Percentiles rank a stretch among this genome's conserved stretches.
Conservation (phyloP, 2,888 invertebrate species). For the Antheraea assamensis region DNA sequence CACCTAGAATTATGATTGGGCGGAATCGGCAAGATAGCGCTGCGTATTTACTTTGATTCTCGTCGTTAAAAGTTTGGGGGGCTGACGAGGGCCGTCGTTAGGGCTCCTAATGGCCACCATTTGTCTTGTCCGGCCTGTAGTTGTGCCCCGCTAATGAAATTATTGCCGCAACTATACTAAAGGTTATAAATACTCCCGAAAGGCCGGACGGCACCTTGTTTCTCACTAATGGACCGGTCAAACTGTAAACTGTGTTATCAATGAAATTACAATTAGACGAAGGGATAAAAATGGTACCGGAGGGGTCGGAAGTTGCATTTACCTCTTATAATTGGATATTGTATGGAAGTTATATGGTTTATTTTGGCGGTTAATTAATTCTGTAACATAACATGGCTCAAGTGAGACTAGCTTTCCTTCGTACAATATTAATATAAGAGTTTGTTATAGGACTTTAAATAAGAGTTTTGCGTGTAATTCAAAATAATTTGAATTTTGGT, state of each 20-base stretch:
- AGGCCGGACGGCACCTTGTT: constrained; percentile 80
- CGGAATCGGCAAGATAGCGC: constrained; percentile 80
- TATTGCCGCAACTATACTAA: constrained; percentile 82
- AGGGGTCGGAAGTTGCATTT: constrained; percentile 71
- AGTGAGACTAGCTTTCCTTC: not conserved
- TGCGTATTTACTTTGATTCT: constrained; percentile 82
- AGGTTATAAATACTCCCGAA: constrained; percentile 80
- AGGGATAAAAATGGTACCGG: constrained; percentile 72
- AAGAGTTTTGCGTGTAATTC: not conserved
- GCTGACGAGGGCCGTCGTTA: constrained; percentile 80
- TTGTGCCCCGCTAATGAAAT: constrained; percentile 82
- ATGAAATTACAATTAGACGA: constrained; percentile 81
- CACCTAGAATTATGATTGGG: constrained; percentile 72
- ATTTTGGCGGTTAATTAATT: not conserved
- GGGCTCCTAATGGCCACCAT: constrained; percentile 81
- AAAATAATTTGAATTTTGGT: no score
- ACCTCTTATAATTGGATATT: constrained; percentile 42
- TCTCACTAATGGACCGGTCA: constrained; percentile 81
- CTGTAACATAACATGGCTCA: not conserved
- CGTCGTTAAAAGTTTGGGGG: constrained; percentile 81
- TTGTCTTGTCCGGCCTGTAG: constrained; percentile 82
- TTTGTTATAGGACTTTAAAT: not conserved
- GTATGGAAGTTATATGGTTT: constrained; percentile 11
- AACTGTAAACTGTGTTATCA: constrained; percentile 82
- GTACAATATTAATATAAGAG: not conserved